Evolutionary conservation across 2,888 invertebrate species (phyloP), one percentile per base, ranked within the genome.

Genomic region (Prenolepis imparis): DNA sequence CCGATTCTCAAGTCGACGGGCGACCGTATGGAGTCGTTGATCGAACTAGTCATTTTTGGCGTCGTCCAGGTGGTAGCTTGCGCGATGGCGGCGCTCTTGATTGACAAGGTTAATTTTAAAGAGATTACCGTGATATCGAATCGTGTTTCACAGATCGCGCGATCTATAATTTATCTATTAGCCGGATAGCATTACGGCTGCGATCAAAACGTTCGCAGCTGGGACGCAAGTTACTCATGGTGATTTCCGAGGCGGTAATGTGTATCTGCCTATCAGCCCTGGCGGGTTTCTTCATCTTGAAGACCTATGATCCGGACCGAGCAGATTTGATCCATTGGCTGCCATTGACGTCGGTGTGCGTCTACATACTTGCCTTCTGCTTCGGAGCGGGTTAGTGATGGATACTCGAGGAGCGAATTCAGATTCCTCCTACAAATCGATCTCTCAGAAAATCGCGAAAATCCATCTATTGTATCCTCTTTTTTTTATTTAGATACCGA

Each of bases 151-250:
- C 78, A 61, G 78, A 75, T 81, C 48, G n/a, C 39, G 78, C 73
- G 48, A 75, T 78, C 77, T 78, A 12, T 78, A 78, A 78, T 81
- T 77, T 48, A 63, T 52, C 81, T 28, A 78, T 63, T 21, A 59
- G 24, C 12, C 74, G 81, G 3, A 15, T 36, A 24, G 39, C 44
- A 82, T 36, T 64, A 70, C 3, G n/a, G 18, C 9, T 28, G 12
- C n/a, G 12, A 44, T 32, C 21, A 64, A 63, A 64, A 68, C 64
- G 11, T 83, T 88, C 75, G 88, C 93, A 94, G 87, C 95, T 97
- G 48, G 98, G 98, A 44, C 96, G 98, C 84, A 96, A 97, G 89
- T 95, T 97, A 64, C 95, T 98, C 15, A 95, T 98, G 44, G 94
- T 97, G 12, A 93, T 96, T 63, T 98, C 98, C 0, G 96, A 97